phyloP scores from a whole-genome alignment of 2,888 invertebrate species.

The Drosophila cognata region DNA sequence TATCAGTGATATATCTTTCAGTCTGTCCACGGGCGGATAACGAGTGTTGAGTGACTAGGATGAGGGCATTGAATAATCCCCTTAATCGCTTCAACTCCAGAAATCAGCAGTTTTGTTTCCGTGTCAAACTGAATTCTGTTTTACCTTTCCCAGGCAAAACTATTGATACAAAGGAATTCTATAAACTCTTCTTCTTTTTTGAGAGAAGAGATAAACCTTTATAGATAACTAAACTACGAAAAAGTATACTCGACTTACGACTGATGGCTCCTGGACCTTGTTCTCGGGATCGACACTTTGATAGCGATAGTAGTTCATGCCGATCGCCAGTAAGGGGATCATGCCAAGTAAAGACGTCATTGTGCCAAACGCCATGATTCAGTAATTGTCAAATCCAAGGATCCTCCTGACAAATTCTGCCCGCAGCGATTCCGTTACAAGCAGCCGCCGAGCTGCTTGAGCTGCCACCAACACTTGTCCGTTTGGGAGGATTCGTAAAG shows the following conservation, averaged over 20 bases:
- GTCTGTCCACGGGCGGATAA: too few relatives aligned
- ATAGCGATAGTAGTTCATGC: slow-evolving; percentile 92
- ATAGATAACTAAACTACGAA: neutral
- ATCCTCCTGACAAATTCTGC: slow-evolving; percentile 84
- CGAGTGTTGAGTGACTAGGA: too few relatives aligned
- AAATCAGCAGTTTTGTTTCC: neutral
- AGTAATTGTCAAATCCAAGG: slow-evolving; percentile 88
- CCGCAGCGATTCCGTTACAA: slow-evolving; percentile 4
- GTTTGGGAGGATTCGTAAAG: slow-evolving; percentile 30
- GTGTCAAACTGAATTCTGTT: accelerated
- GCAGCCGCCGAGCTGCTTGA: slow-evolving; percentile 4
- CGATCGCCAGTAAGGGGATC: slow-evolving; percentile 92
- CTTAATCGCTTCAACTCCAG: neutral
- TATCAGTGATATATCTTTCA: neutral
- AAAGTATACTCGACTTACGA: slow-evolving; percentile 86
- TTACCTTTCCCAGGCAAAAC: neutral
- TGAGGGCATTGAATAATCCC: neutral
- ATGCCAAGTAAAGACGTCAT: slow-evolving; percentile 90
- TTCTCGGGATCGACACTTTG: slow-evolving; percentile 93
- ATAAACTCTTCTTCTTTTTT: neutral
- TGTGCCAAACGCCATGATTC: slow-evolving; percentile 87
- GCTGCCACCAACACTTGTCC: slow-evolving; percentile 2
- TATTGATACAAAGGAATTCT: neutral
- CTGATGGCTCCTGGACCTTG: slow-evolving; percentile 89
- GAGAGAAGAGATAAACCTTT: neutral